Base-by-base conservation (phyloP, 2,888 invertebrate genomes). In the Epicampocera succincta region DNA sequence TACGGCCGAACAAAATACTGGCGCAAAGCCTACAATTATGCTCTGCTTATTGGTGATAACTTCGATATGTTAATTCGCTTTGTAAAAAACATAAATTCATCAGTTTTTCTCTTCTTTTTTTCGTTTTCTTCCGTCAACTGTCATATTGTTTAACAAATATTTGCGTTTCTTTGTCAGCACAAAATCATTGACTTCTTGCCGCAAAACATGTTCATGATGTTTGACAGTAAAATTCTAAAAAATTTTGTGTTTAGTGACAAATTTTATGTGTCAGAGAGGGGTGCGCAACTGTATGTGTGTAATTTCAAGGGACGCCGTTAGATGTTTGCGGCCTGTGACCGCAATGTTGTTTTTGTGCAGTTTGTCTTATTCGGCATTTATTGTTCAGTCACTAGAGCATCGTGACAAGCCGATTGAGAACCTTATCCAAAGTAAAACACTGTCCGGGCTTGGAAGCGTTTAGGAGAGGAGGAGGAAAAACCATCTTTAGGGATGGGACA, bases 161-260 rank as follows among this genome's bases (percentile, higher is more conserved):
- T 89, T 88, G 86, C 86, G 86, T 83, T 87, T 87, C 88, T 88
- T 89, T 89, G 88, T 89, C 89, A 89, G 89, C 89, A 86, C 58
- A 74, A 82, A 82, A 74, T 38, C 56, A 33, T 56, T 82, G 78
- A 71, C 69, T 86, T 86, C 87, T 89, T 87, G 63, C 60, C 72
- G 29, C 66, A 38, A 54, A 66, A 19, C n/a, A 46, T 54, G 15
- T 85, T 87, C 86, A 86, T 87, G 85, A 86, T 86, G 85, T 87
- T 87, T 85, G 85, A 87, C 87, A 85, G 79, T 82, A 65, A 76
- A 82, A 83, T 80, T 66, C 71, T 85, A 9, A 52, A 33, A 52
- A 54, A 72, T 54, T 78, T 42, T 54, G n/a, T n/a, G n/a, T n/a
- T 54, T 44, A 46, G 25, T 54, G 42, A 71, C 52, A 52, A 54